Percentiles rank a stretch among this genome's conserved stretches.
Conservation (phyloP, 1,140 invertebrate genomes). For the Procambarus clarkii region DNA sequence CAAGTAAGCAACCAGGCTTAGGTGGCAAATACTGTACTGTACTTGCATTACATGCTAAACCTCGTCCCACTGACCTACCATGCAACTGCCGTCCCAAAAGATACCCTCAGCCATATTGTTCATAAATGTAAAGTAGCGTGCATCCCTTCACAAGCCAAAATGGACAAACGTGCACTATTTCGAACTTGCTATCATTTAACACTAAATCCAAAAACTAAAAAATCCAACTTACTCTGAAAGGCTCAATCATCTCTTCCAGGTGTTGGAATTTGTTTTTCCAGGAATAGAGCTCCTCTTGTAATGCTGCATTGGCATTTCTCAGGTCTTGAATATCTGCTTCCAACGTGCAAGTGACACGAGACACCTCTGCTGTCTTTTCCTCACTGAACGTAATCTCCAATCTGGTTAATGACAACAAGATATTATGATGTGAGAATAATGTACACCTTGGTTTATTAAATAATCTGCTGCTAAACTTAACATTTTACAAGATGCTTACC, state of each 20-base stretch:
- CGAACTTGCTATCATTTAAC: too few species aligned
- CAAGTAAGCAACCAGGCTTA: too few species aligned
- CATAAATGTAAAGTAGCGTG: too few species aligned
- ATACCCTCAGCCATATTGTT: too few species aligned
- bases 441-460: neutral
- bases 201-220: too few species aligned
- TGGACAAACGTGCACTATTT: too few species aligned
- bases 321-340: neutral
- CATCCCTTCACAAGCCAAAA: too few species aligned
- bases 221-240: slow-evolving; percentile 72
- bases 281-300: slow-evolving; percentile 34
- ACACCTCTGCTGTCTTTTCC: slow-evolving; percentile 12
- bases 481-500: neutral
- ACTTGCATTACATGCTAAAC: too few species aligned
- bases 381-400: neutral
- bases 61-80: too few species aligned
- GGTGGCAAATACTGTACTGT: too few species aligned
- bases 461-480: neutral
- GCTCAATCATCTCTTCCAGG: slow-evolving; percentile 73
- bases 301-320: neutral
- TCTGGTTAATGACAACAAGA: neutral
- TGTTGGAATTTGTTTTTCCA: slow-evolving; percentile 67
- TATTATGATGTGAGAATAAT: neutral
- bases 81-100: too few species aligned
- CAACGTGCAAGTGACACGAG: neutral